These are phyloP conservation scores for Crocodylus rhombifer DNA, from an alignment of 2,797 vertebrate genomes.

Conservation along the genomic window DNA sequence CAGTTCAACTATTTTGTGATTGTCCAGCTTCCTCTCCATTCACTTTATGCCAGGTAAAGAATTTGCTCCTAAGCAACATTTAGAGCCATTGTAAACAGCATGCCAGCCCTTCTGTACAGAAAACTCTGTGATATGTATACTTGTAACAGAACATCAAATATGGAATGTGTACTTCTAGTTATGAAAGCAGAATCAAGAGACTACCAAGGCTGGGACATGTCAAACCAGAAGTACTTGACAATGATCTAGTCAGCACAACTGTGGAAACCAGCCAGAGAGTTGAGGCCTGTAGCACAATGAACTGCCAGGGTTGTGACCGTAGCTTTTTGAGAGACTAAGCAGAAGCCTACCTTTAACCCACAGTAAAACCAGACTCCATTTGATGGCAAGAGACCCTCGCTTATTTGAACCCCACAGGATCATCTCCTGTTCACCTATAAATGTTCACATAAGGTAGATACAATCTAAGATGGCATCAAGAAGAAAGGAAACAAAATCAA, in stretches of 20 bases:
- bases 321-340: background rate
- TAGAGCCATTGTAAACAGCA: background rate
- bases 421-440: too few species aligned
- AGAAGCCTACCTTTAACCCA: background rate
- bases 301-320: background rate
- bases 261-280: background rate
- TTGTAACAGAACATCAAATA: background rate
- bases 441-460: too few species aligned
- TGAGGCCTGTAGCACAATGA: background rate
- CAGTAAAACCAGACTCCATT: background rate
- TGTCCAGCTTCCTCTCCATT: background rate
- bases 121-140: background rate
- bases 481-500: too few species aligned
- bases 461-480: too few species aligned
- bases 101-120: background rate
- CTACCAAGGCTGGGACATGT: background rate
- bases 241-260: background rate
- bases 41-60: accelerated
- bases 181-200: background rate
- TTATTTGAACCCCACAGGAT: too few species aligned
- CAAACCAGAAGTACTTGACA: background rate
- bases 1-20: background rate
- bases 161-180: background rate
- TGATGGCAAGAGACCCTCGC: background rate
- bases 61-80: background rate